Percentiles rank a stretch among this genome's conserved stretches.
phyloP scores from a whole-genome alignment of 2,113 vertebrate genomes.

The Rhinopomastus cyanomelas region DNA sequence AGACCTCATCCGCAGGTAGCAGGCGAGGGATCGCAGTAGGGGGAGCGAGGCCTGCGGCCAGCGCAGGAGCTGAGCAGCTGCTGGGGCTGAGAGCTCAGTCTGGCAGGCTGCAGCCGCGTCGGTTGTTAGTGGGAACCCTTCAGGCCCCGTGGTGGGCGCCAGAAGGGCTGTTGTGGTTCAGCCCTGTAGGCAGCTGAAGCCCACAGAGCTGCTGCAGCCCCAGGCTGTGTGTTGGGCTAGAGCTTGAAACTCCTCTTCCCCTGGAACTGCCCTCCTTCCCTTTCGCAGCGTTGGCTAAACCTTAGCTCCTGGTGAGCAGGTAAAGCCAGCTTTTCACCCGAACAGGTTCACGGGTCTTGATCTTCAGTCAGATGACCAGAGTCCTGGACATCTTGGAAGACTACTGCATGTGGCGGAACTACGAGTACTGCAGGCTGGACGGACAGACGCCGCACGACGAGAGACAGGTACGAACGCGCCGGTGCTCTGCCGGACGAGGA shows the following conservation, averaged over 20 bases:
- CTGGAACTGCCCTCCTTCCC: neutral
- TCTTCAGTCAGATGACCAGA: constrained; percentile 99
- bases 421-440: constrained; percentile 92
- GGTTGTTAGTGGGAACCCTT: too few relatives aligned
- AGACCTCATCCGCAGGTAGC: too few relatives aligned
- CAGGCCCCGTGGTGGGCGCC: too few relatives aligned
- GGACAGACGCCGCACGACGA: constrained; percentile 97
- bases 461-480: constrained; percentile 83
- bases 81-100: too few relatives aligned
- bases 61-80: too few relatives aligned
- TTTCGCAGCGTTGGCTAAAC: neutral
- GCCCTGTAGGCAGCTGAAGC: too few relatives aligned
- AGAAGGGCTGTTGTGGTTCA: too few relatives aligned
- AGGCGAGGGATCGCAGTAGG: too few relatives aligned
- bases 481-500: neutral
- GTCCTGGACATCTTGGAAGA: constrained; percentile 97
- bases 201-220: neutral
- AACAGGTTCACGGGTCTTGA: constrained; percentile 91
- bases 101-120: too few relatives aligned
- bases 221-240: neutral
- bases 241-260: accelerated
- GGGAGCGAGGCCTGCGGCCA: too few relatives aligned
- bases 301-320: neutral
- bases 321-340: neutral
- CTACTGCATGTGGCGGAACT: constrained; percentile 98